Percentiles rank a stretch among this genome's conserved stretches.
Conservation (phyloP, 2,888 invertebrate genomes). For the Poecilus cupreus region DNA sequence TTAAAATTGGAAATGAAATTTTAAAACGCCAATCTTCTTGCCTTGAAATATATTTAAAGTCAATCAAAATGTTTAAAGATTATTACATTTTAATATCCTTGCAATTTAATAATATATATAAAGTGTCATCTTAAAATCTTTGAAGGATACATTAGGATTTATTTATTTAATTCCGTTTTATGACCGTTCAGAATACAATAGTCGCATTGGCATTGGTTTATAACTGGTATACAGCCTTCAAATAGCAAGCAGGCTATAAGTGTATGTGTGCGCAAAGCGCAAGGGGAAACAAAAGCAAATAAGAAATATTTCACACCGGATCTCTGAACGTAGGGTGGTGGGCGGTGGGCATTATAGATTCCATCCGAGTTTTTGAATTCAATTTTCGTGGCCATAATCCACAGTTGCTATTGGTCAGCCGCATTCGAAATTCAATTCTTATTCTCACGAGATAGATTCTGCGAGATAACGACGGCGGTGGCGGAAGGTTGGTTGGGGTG, state of each 20-base stretch:
- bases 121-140: too few species aligned
- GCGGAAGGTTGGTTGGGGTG: constrained; percentile 1
- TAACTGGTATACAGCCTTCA: neutral
- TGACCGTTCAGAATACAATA: neutral
- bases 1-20: too few species aligned
- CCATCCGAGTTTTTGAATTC: constrained; percentile 74
- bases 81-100: too few species aligned
- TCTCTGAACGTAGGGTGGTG: constrained; percentile 4
- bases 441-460: constrained; percentile 71
- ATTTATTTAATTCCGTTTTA: too few species aligned
- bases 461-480: constrained; percentile 66
- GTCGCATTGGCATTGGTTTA: neutral
- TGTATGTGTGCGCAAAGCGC: neutral
- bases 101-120: too few species aligned
- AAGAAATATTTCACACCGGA: constrained; percentile 49
- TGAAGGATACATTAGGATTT: too few species aligned
- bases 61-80: too few species aligned
- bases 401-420: constrained; percentile 72
- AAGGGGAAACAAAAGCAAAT: constrained; percentile 51
- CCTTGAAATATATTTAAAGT: too few species aligned
- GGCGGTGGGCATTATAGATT: constrained; percentile 70
- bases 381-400: constrained; percentile 73
- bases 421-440: constrained; percentile 73
- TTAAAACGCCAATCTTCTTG: too few species aligned
- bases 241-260: neutral